These are phyloP conservation scores for Hymenopus coronatus DNA, from an alignment of 2,888 invertebrate species.

Conservation along the genomic window DNA sequence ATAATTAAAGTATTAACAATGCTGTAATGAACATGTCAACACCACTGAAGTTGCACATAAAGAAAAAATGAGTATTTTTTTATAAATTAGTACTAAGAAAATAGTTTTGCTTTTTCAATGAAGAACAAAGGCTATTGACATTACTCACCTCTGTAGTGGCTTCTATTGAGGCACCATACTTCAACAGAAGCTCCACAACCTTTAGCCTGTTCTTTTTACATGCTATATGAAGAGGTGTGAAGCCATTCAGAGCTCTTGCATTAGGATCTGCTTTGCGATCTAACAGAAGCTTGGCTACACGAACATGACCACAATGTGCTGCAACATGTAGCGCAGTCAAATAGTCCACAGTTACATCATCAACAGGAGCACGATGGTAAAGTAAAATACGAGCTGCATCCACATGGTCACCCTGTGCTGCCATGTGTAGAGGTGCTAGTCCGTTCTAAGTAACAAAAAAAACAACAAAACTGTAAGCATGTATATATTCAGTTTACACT, in stretches of 20 bases:
- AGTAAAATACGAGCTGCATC: conserved; percentile 91
- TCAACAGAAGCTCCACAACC: conserved; percentile 90
- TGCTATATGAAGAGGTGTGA: conserved; percentile 96
- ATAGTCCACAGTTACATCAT: conserved; percentile 98
- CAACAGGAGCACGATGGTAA: conserved; percentile 93
- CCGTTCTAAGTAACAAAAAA: conserved; percentile 61
- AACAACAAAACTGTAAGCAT: background rate
- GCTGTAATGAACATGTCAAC: too few species aligned
- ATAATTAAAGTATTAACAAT: too few species aligned
- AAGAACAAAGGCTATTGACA: background rate
- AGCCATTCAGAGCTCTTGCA: conserved; percentile 93
- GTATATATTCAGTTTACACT: too few species aligned
- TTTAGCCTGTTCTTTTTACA: conserved; percentile 98
- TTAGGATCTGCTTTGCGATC: conserved; percentile 97
- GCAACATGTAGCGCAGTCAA: conserved; percentile 95
- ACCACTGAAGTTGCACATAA: too few species aligned
- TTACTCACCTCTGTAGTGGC: conserved; percentile 64
- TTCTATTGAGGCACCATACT: conserved; percentile 84
- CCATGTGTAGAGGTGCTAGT: conserved; percentile 96
- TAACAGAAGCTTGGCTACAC: conserved; percentile 85
- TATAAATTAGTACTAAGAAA: too few species aligned
- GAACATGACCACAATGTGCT: conserved; percentile 89
- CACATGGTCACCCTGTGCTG: conserved; percentile 97
- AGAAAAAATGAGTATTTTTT: too few species aligned
- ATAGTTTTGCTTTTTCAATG: background rate